These are phyloP conservation scores for Aleadryas rufinucha DNA, from an alignment of 2,113 vertebrate genomes.

Conservation along the genomic window DNA sequence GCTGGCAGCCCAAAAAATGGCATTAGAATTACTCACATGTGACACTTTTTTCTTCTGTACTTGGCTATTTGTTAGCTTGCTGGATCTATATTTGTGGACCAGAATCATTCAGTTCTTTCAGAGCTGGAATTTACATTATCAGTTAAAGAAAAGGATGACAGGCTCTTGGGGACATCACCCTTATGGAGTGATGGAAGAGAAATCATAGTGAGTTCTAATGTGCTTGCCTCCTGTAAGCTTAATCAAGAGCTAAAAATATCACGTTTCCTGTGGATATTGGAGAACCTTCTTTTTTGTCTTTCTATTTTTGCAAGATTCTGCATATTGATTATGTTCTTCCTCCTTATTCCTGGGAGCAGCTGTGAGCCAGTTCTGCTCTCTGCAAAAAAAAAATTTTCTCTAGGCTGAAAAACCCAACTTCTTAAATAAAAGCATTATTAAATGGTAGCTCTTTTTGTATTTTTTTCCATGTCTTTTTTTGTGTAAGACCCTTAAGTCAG, in stretches of 20 bases:
- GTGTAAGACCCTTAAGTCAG: not conserved
- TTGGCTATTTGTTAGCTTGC: not conserved
- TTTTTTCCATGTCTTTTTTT: not conserved
- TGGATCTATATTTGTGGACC: not conserved
- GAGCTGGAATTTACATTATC: not conserved
- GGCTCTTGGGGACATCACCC: not conserved
- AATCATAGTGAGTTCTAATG: not conserved
- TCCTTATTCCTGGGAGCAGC: not conserved
- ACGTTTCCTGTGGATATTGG: not conserved
- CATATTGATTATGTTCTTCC: not conserved
- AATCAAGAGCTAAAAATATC: not conserved
- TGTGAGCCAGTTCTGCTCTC: not conserved
- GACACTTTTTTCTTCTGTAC: not conserved
- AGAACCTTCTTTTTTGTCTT: not conserved
- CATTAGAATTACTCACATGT: not conserved
- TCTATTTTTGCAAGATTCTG: not conserved
- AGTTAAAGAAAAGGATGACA: not conserved
- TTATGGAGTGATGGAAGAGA: not conserved
- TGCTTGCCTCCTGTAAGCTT: not conserved
- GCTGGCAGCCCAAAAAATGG: not conserved
- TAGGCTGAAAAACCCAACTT: not conserved
- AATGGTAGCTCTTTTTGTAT: not conserved
- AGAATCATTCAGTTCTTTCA: not conserved
- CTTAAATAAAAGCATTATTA: not conserved
- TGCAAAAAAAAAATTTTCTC: not conserved